A percentile compares a stretch with the other conserved stretches of the same genome.
These are phyloP conservation scores for Musca vetustissima DNA, from an alignment of 1,140 invertebrate genomes.

Conservation along the genomic window DNA sequence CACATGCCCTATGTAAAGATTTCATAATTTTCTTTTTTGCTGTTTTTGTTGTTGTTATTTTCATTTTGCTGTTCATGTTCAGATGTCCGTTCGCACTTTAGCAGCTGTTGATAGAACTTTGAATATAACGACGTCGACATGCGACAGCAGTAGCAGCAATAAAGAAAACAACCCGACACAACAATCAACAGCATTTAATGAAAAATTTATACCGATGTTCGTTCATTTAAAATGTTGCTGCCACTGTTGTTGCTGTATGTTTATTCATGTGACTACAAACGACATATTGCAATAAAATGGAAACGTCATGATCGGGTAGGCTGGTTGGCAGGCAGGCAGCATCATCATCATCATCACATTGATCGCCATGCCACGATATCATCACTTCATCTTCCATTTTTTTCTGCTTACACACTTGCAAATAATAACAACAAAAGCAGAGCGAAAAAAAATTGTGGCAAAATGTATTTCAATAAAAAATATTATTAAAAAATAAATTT, in stretches of 20 bases:
- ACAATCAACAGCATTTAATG: conserved; percentile 17
- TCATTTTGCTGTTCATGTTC: too few species aligned
- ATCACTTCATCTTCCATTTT: conserved; percentile 3
- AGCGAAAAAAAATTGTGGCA: background rate
- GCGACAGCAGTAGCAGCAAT: conserved; percentile 1
- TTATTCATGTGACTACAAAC: conserved; percentile 4
- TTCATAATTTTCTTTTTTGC: too few species aligned
- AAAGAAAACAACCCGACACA: background rate
- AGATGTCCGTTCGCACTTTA: background rate
- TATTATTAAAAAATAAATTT: too few species aligned
- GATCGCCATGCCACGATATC: background rate
- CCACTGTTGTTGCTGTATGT: background rate
- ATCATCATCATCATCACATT: background rate
- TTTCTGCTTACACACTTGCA: background rate
- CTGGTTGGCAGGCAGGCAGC: too few species aligned
- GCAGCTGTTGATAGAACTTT: conserved; percentile 19
- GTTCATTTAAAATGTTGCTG: conserved; percentile 1
- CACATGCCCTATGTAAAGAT: too few species aligned
- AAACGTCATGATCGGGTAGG: background rate
- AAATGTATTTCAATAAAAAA: too few species aligned
- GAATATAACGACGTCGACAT: conserved; percentile 11
- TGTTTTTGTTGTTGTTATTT: too few species aligned
- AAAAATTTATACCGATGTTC: conserved; percentile 1
- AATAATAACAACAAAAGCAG: background rate
- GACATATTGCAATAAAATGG: conserved; percentile 13